These are phyloP conservation scores for Ichneumon xanthorius DNA, from an alignment of 2,888 invertebrate species.

Conservation along the genomic window DNA sequence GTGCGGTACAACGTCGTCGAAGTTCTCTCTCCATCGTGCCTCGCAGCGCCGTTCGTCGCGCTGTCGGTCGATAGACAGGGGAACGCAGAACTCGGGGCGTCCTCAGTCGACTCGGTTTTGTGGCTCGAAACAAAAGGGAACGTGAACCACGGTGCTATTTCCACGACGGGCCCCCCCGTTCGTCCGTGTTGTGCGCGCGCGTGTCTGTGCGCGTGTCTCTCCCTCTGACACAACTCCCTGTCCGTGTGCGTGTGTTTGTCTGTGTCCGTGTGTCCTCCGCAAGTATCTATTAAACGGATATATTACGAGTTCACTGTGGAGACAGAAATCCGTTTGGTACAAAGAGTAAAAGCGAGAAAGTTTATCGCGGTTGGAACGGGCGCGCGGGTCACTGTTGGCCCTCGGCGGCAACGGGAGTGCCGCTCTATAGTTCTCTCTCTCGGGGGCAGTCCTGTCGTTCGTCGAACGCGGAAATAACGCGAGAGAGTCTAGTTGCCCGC, in stretches of 20 bases:
- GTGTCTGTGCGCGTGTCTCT: conserved; percentile 23
- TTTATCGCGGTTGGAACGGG: conserved; percentile 38
- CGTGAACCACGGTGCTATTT: conserved; percentile 65
- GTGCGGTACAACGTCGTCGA: background rate
- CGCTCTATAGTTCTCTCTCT: conserved; percentile 40
- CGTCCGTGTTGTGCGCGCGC: conserved; percentile 9
- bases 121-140: conserved; percentile 65
- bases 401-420: conserved; percentile 64
- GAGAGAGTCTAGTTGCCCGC: conserved; percentile 48
- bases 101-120: conserved; percentile 35
- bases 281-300: conserved; percentile 33
- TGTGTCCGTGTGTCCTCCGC: conserved; percentile 6
- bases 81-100: conserved; percentile 65
- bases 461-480: conserved; percentile 61
- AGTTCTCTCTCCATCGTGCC: background rate
- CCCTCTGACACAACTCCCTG: conserved; percentile 5
- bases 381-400: conserved; percentile 16
- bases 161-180: conserved; percentile 47
- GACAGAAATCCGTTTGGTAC: background rate
- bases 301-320: conserved; percentile 22
- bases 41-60: conserved; percentile 42
- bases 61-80: conserved; percentile 69
- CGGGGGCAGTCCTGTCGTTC: conserved; percentile 45
- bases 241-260: conserved; percentile 3
- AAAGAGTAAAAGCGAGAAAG: conserved; percentile 7